Evolutionary conservation across 2,113 vertebrate genomes (phyloP), one percentile per base, ranked within the genome.

Genomic region (Aptenodytes forsteri): DNA sequence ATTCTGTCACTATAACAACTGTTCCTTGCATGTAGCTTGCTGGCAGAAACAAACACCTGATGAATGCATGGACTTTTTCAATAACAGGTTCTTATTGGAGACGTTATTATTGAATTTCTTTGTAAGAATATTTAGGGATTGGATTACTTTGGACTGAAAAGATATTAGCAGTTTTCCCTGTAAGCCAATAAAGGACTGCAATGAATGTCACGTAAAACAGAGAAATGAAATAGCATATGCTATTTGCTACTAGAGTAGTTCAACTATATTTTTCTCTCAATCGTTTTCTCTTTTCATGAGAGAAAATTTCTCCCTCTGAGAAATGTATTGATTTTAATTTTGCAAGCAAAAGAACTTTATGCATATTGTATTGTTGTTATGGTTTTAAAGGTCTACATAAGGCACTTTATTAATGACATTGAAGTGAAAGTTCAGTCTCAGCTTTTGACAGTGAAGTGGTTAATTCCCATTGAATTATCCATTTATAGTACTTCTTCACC

Each of bases 391-490:
- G 38, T 94, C 62, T 75, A 69, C 17, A 19, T 67, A 72, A 83
- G 79, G 65, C 82, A 82, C 83, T 95, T 96, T 90, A 87, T 78
- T 70, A 79, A 76, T 69, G 47, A 23, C 64, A 47, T 49, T 84
- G 76, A 71, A 90, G 58, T 87, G 52, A 65, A 92, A 73, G 23
- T 66, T 94, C 81, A 84, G 26, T 55, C 82, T 93, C 65, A 81
- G 73, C 89, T 96, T 95, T 92, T 87, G 96, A 97, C 96, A 96
- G 89, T 92, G 93, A 97, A 97, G 97, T 97, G 93, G 93, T 97
- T 97, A 95, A 96, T 97, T 96, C 88, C 70, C 95, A 88, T 93
- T 73, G 38, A 90, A 59, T 55, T 94, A 61, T 95, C 90, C 96
- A 80, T 97, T 97, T 93, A 80, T 66, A 93, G 44, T 94, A 83